Base-by-base conservation (phyloP, 2,113 vertebrate genomes). In the Spermophilus dauricus region DNA sequence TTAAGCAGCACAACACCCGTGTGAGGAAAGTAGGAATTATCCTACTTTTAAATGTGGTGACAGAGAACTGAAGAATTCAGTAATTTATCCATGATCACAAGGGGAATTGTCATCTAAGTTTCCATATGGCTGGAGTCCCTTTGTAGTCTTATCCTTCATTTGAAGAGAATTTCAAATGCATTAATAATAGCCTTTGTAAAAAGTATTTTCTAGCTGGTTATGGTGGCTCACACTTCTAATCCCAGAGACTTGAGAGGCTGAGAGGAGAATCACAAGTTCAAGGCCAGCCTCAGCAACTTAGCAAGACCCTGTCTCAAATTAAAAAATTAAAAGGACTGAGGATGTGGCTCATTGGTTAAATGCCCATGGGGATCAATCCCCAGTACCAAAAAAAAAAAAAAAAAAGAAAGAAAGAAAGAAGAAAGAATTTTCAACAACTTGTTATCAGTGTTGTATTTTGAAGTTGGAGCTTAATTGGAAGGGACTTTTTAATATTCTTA, bases 1-100 rank as follows among this genome's bases (percentile, higher is more conserved):
- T 92, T 97, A 96, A 97, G 61, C 85, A 92, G 95, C 61, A 51
- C 39, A 97, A 73, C 90, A 97, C 76, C 85, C 97, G 30, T 97
- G 90, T 81, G 95, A 97, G 94, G 77, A 97, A 94, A 48, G 84
- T 39, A 85, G 84, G 53, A 86, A 96, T 90, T 95, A 81, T 69
- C 76, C 58, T 92, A 26, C 45, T 92, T 61, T 78, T 94, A 91
- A 48, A 69, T 45, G 17, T 58, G 87, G 37, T 84, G 89, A 82
- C 92, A 56, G 51, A 13, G 83, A 97, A 73, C 84, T 17, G 51
- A 92, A 87, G 84, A 96, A 37, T 42, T 75, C 78, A 96, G 95
- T 86, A 80, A 82, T 56, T 82, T 84, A 94, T 82, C 94, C 24
- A 4, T 22, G 72, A 92, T 85, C 61, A 53, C 48, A 12, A 5